Conservation (phyloP, 2,888 invertebrate genomes). For the Pyrgus malvae region DNA sequence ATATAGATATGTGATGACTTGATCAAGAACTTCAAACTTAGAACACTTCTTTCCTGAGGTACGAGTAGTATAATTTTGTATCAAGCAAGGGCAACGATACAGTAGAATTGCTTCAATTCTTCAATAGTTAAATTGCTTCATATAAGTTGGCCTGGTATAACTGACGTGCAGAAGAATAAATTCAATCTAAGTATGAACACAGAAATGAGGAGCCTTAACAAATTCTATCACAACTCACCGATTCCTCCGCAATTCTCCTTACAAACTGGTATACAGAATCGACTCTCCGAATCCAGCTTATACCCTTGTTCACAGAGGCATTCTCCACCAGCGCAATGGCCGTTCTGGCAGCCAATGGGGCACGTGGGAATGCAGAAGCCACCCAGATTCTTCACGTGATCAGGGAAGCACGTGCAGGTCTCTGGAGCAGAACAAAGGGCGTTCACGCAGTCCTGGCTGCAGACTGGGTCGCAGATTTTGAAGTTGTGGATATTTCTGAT, state of each 20-base stretch:
- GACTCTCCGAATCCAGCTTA: slow-evolving; percentile 77
- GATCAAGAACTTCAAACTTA: too few species aligned
- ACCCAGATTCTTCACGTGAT: slow-evolving; percentile 79
- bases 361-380: slow-evolving; percentile 84
- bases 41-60: too few species aligned
- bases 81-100: too few species aligned
- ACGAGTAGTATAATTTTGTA: too few species aligned
- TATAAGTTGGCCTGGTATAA: too few species aligned
- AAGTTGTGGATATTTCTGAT: slow-evolving; percentile 80
- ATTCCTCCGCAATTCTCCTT: slow-evolving; percentile 69
- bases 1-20: too few species aligned
- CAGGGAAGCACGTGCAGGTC: slow-evolving; percentile 83
- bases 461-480: slow-evolving; percentile 83
- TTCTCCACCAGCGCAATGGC: slow-evolving; percentile 81
- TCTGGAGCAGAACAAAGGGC: slow-evolving; percentile 84
- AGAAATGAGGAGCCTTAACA: not conserved
- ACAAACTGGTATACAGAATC: slow-evolving; percentile 84
- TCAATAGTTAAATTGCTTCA: too few species aligned
- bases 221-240: slow-evolving; percentile 49
- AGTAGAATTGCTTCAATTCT: too few species aligned
- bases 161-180: too few species aligned
- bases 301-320: slow-evolving; percentile 85
- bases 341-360: slow-evolving; percentile 86
- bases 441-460: slow-evolving; percentile 83
- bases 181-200: too few species aligned